Percentiles rank a stretch among this genome's conserved stretches.
Conservation (phyloP, 2,888 invertebrate genomes). For the Agriopis leucophaearia region DNA sequence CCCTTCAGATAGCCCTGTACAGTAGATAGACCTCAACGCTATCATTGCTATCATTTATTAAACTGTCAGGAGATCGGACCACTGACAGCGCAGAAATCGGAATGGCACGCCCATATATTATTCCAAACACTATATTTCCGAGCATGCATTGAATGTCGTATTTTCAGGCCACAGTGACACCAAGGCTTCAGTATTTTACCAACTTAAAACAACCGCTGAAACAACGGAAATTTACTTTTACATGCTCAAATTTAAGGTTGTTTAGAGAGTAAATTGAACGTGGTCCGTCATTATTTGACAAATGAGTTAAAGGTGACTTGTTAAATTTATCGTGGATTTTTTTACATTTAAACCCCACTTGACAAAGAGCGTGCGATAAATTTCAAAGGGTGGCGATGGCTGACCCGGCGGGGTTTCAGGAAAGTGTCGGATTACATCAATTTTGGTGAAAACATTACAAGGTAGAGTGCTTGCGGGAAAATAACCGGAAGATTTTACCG, state of each 20-base stretch:
- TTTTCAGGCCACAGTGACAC: constrained; percentile 69
- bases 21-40: background rate
- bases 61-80: constrained; percentile 50
- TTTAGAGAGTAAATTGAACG: constrained; percentile 44
- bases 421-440: constrained; percentile 40
- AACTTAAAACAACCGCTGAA: constrained; percentile 29
- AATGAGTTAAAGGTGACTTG: constrained; percentile 78
- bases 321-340: constrained; percentile 75
- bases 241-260: constrained; percentile 33
- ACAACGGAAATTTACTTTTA: constrained; percentile 48
- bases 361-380: constrained; percentile 75
- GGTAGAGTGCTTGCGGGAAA: constrained; percentile 9
- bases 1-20: too few species aligned
- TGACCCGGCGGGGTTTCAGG: constrained; percentile 60
- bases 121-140: constrained; percentile 65
- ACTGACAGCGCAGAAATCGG: constrained; percentile 53
- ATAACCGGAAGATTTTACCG: constrained; percentile 9
- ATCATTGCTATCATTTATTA: constrained; percentile 46
- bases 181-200: constrained; percentile 54
- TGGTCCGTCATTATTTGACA: constrained; percentile 72
- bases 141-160: constrained; percentile 68
- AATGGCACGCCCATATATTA: constrained; percentile 59
- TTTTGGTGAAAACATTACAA: constrained; percentile 31
- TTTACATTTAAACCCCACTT: constrained; percentile 70
- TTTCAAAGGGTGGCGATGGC: constrained; percentile 60